Evolutionary conservation across 2,888 invertebrate genomes (phyloP), one percentile per base, ranked within the genome.

Genomic region (Spisula solida): DNA sequence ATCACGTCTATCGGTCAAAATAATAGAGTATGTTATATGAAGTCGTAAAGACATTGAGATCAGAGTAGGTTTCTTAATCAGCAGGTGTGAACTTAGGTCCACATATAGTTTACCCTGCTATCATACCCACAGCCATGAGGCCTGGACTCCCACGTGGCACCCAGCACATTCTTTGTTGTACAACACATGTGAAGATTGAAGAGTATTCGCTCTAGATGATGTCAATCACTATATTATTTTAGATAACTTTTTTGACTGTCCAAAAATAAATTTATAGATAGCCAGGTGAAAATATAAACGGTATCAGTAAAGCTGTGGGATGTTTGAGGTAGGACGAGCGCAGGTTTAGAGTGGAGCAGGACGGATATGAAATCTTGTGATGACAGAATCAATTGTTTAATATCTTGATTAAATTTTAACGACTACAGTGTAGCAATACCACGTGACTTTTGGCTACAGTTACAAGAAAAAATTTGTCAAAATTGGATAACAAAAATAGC

Each of bases 241-340:
- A 82, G 82, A 82, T 82, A 82, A 82, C 60, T 51, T 56, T 41
- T 34, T 82, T 82, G 82, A 82, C 60, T 60, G 82, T 82, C 82
- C 82, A 56, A 34, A 75, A 75, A 75, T 34, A 75, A 75, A 31
- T 75, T 34, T 34, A 0, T 14, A 75, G 75, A 75, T 75, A 34
- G 75, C 75, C 75, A 75, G 75, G 75, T 75, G 75, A 75, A 34
- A 66, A 25, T 66, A 8, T 10, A 66, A 66, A 10, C 25, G 25
- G 25, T 66, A 66, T 66, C 60, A 66, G 60, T 12, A 66, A 66
- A 66, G 25, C 60, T 25, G 60, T 66, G 60, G 60, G 60, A 25
- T 66, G 25, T 25, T n/a, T n/a, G 25, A 10, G 20, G 60, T 66
- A 25, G n/a, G 12, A 4, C 10, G 10, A n/a, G 60, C 6, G 60